Evolutionary conservation across 2,888 invertebrate species (phyloP).

Genomic region (Smittia sp.): DNA sequence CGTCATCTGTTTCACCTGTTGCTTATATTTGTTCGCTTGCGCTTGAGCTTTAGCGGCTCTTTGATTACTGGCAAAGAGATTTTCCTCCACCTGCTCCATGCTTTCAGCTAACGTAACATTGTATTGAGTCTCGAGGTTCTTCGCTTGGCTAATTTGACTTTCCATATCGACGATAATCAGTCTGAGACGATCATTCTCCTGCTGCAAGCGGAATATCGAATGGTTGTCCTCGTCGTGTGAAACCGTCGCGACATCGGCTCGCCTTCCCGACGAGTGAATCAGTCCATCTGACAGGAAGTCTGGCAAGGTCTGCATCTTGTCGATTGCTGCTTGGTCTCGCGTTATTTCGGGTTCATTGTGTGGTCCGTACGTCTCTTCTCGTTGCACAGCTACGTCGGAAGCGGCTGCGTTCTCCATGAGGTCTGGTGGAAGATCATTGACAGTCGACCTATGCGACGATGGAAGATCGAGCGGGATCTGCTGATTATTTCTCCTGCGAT

Average conservation of each 20-base stretch:
- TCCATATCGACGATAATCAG: slow-evolving; percentile 58
- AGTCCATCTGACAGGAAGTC: slow-evolving; percentile 72
- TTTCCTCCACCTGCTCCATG: slow-evolving; percentile 60
- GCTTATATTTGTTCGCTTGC: slow-evolving; percentile 62
- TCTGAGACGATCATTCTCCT: slow-evolving; percentile 58
- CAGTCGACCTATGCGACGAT: not conserved
- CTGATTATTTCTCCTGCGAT: not conserved
- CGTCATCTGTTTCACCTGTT: slow-evolving; percentile 68
- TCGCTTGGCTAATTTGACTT: slow-evolving; percentile 56
- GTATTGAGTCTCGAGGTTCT: slow-evolving; percentile 57
- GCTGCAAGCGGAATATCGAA: slow-evolving; percentile 48
- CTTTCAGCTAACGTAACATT: slow-evolving; percentile 58
- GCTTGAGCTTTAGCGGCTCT: slow-evolving; percentile 62
- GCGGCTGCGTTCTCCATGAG: slow-evolving; percentile 33
- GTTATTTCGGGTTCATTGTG: slow-evolving; percentile 34
- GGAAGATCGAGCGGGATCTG: slow-evolving; percentile 42
- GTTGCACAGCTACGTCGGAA: slow-evolving; percentile 26
- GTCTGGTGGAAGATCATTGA: slow-evolving; percentile 32
- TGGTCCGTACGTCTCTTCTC: slow-evolving; percentile 35
- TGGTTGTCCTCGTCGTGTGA: slow-evolving; percentile 51
- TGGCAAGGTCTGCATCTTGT: slow-evolving; percentile 57
- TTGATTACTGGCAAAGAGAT: slow-evolving; percentile 59
- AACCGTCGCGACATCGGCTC: slow-evolving; percentile 53
- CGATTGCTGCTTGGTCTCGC: slow-evolving; percentile 35
- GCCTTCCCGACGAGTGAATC: slow-evolving; percentile 53